phyloP scores from a whole-genome alignment of 2,797 vertebrate species.

The Coreius guichenoti region DNA sequence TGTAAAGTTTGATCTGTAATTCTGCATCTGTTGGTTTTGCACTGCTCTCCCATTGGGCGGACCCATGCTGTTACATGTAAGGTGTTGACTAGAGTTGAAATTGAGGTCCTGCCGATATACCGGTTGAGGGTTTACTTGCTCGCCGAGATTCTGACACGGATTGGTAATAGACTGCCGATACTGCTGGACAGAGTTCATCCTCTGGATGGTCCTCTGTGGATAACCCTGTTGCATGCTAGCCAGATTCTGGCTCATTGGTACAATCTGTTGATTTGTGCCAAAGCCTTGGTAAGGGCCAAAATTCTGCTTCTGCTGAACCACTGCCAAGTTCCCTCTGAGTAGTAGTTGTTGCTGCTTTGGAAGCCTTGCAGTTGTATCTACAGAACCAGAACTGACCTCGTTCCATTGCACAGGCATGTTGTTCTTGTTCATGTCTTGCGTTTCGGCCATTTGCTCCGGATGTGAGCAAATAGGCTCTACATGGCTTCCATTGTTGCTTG shows the following conservation, averaged over 20 bases:
- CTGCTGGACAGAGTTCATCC: constrained; percentile 77
- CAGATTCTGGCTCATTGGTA: constrained; percentile 73
- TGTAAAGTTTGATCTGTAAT: constrained; percentile 78
- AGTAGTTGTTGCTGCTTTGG: constrained; percentile 81
- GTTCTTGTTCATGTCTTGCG: constrained; percentile 83
- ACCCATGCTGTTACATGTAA: constrained; percentile 73
- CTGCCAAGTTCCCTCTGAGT: constrained; percentile 82
- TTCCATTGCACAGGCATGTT: constrained; percentile 99
- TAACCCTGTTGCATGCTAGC: constrained; percentile 73
- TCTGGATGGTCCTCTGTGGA: constrained; percentile 76
- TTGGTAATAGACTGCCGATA: constrained; percentile 78
- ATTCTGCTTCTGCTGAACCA: constrained; percentile 88
- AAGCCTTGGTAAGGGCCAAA: constrained; percentile 84
- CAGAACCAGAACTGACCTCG: constrained; percentile 95
- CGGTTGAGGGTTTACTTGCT: constrained; percentile 78
- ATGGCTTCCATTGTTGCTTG: constrained; percentile 76
- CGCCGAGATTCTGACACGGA: constrained; percentile 68
- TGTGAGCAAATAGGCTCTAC: constrained; percentile 75
- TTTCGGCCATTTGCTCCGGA: constrained; percentile 70
- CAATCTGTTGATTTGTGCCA: constrained; percentile 71
- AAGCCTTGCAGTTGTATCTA: constrained; percentile 80
- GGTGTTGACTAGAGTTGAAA: constrained; percentile 73
- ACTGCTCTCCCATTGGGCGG: constrained; percentile 68
- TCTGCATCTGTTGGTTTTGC: constrained; percentile 74
- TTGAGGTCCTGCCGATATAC: constrained; percentile 81